Evolutionary conservation across 1,140 invertebrate species (phyloP).

Genomic region (Octopus sinensis): DNA sequence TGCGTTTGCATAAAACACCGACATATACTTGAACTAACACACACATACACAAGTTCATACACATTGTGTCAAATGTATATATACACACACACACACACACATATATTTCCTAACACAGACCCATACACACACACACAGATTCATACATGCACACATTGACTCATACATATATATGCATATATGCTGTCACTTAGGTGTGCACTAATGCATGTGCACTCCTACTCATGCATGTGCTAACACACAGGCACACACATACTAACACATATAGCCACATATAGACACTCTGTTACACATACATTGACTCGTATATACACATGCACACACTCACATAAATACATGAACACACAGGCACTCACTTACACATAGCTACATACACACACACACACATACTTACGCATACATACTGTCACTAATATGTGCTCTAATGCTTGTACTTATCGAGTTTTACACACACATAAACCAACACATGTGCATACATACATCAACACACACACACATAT

Average conservation of each 20-base stretch:
- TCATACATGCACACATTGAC: too few relatives aligned
- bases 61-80: too few relatives aligned
- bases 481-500: conserved; percentile 8
- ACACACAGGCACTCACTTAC: neutral
- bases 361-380: neutral
- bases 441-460: conserved; percentile 14
- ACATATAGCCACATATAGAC: neutral
- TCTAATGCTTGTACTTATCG: neutral
- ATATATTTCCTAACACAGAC: too few relatives aligned
- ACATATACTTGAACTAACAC: too few relatives aligned
- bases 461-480: neutral
- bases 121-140: too few relatives aligned
- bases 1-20: too few relatives aligned
- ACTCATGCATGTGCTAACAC: neutral
- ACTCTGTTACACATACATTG: neutral
- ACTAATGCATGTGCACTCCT: neutral
- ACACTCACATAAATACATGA: neutral
- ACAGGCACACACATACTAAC: neutral
- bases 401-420: neutral
- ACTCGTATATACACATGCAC: neutral
- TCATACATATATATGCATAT: too few relatives aligned
- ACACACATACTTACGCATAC: neutral
- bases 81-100: too few relatives aligned
- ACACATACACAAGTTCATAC: too few relatives aligned
- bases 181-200: neutral